Base-by-base conservation (phyloP, 2,888 invertebrate species). In the Rosalia funebris region DNA sequence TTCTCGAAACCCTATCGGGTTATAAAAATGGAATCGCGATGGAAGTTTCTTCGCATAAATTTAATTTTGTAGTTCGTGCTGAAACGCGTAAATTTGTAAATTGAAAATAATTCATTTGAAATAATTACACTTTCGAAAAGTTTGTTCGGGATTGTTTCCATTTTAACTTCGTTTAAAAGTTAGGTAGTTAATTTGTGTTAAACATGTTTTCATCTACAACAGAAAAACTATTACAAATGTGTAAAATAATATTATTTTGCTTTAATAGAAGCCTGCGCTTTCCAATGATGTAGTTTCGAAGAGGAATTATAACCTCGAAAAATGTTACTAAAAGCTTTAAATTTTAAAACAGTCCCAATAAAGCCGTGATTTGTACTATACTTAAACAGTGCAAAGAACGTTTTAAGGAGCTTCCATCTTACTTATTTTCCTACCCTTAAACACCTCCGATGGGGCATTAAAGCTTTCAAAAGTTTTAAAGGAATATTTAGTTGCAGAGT, bases 71-170 rank as follows among this genome's bases (percentile, higher is more conserved):
- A 66, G 63, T 67, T 58, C 58, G 31, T 57, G 62, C 60, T 69
- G 9, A 68, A 70, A 65, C 68, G 69, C 68, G 69, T 69, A 63
- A 69, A 70, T 71, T 70, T 68, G 62, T 63, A 70, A 68, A 69
- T 69, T 70, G 69, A 70, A 69, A 68, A 69, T 69, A 71, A 70
- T 66, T 70, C 68, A 64, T 70, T 69, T 70, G 67, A 70, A 71
- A 71, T 71, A 70, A 70, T 71, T 67, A 69, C 65, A 65, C 66
- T 48, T 36, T 48, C 55, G 57, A 62, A 58, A 62, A 71, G 66
- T 62, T 67, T 68, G 56, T 60, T 60, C 60, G 64, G 69, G 64
- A 67, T 67, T 68, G 60, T 68, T 48, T 46, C 25, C 59, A 17
- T 57, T 64, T 65, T 63, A 56, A 65, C 52, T 64, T 65, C 65